Evolutionary conservation across 23 tunicate species (phyloP).

Genomic region (Trididemnum nubilum): DNA sequence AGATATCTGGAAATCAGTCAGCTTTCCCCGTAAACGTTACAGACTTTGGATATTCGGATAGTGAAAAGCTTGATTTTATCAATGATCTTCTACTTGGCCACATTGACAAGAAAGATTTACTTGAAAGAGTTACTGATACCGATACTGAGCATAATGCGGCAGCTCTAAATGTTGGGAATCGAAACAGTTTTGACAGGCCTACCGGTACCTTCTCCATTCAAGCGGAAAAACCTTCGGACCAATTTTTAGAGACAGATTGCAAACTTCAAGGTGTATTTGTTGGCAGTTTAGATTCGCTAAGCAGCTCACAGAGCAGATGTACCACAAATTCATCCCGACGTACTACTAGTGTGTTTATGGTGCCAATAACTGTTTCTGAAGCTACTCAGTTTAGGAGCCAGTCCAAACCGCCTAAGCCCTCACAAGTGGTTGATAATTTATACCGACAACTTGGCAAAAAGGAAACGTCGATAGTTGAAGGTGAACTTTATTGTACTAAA

Average conservation of each 20-base stretch:
- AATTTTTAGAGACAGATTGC: slow-evolving; percentile 9
- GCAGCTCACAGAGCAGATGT: not conserved
- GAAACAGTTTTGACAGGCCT: not conserved
- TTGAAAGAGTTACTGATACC: not conserved
- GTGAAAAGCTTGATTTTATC: slow-evolving; percentile 34
- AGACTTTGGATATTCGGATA: slow-evolving; percentile 39
- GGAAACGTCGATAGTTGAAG: not conserved
- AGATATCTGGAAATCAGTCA: slow-evolving; percentile 11
- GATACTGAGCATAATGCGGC: not conserved
- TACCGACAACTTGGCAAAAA: not conserved
- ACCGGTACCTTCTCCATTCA: not conserved
- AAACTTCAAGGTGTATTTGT: slow-evolving; percentile 48
- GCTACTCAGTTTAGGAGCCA: not conserved
- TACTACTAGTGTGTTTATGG: slow-evolving; percentile 9
- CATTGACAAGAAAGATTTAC: slow-evolving; percentile 25
- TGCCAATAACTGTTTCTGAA: slow-evolving; percentile 7
- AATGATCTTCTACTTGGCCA: slow-evolving; percentile 46
- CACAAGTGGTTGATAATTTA: slow-evolving; percentile 10
- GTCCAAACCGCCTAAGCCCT: not conserved
- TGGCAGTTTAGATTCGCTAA: slow-evolving; percentile 5
- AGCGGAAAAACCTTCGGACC: no score
- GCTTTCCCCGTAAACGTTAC: slow-evolving; percentile 34
- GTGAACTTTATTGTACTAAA: slow-evolving; percentile 23
- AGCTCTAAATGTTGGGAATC: not conserved
- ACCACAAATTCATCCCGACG: not conserved